These are phyloP conservation scores for Scortum barcoo DNA, from an alignment of 2,113 vertebrate genomes.

Conservation along the genomic window DNA sequence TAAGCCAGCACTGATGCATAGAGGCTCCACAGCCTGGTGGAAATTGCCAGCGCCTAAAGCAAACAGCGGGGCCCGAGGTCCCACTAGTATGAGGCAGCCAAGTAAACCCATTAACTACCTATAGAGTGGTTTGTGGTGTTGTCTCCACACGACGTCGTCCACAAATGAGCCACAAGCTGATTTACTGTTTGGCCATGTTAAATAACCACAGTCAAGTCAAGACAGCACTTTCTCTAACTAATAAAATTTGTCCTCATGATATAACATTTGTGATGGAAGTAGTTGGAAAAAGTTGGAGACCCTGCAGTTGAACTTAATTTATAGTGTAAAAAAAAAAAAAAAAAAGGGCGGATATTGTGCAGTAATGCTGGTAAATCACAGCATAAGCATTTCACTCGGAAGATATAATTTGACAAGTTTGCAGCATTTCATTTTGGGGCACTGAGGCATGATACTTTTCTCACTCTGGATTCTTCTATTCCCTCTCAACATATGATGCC, in stretches of 20 bases:
- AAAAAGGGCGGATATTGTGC: slow-evolving; percentile 10
- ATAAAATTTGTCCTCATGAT: slow-evolving; percentile 15
- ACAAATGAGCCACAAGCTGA: slow-evolving; percentile 67
- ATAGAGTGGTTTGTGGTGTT: slow-evolving; percentile 67
- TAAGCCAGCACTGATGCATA: slow-evolving; percentile 69
- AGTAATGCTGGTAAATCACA: slow-evolving; percentile 61
- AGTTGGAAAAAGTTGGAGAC: slow-evolving; percentile 24
- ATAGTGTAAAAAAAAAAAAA: slow-evolving; percentile 40
- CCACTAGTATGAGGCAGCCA: slow-evolving; percentile 72
- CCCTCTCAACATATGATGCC: slow-evolving; percentile 71
- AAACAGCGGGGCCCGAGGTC: slow-evolving; percentile 73
- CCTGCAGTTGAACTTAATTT: slow-evolving; percentile 38
- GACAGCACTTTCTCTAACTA: slow-evolving; percentile 16
- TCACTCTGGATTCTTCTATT: slow-evolving; percentile 62
- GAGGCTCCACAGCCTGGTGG: slow-evolving; percentile 65
- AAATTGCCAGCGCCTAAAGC: slow-evolving; percentile 74
- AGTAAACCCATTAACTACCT: slow-evolving; percentile 76
- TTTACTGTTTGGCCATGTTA: slow-evolving; percentile 37
- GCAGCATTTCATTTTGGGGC: slow-evolving; percentile 68
- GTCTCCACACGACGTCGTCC: slow-evolving; percentile 42
- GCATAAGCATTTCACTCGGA: slow-evolving; percentile 67
- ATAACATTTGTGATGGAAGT: slow-evolving; percentile 15
- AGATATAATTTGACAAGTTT: slow-evolving; percentile 72
- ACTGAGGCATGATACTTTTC: slow-evolving; percentile 71
- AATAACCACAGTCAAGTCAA: slow-evolving; percentile 40